Base-by-base conservation (phyloP, 2,888 invertebrate genomes). In the Byasa hedistus region DNA sequence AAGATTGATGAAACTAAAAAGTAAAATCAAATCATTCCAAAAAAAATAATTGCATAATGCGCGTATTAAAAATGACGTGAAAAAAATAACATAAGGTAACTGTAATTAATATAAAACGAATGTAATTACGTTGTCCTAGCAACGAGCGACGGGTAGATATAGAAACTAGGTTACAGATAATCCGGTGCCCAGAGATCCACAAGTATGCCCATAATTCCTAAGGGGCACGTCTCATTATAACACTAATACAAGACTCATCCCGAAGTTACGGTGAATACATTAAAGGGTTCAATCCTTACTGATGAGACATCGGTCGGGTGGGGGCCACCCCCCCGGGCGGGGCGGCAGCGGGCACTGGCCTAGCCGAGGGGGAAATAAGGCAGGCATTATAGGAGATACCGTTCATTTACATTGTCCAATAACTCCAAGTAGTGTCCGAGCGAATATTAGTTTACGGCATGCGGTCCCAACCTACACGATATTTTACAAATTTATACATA, bases 341-440 rank as follows among this genome's bases (percentile, higher is more conserved):
- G 61, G 61, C 75, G 76, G 82, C 84, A 76, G 75, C 84, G 85
- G 84, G 83, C 87, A 84, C 84, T 86, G 86, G 82, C 87, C 86
- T 76, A 79, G 81, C 81, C 75, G 78, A 80, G 87, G 85, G 84
- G 86, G 86, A 81, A 86, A 86, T 87, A 89, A 86, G 89, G 89
- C 87, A 86, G 85, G 91, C 91, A 92, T 91, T 91, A 91, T 91
- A 89, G 90, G 86, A 89, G 88, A 89, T 89, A 91, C 88, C 88
- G 91, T 92, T 92, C 92, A 92, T 92, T 92, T 92, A 92, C 92
- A 92, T 92, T 92, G 91, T 92, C 89, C 92, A 91, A 92, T 92
- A 92, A 91, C 91, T 92, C 87, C 88, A 89, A 92, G 91, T 91
- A 89, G 89, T 91, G 91, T 88, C 90, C 91, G 84, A 86, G 82